Percentiles rank a stretch among this genome's conserved stretches.
phyloP scores from a whole-genome alignment of 1,140 invertebrate species.

The Solenopsis fugax region DNA sequence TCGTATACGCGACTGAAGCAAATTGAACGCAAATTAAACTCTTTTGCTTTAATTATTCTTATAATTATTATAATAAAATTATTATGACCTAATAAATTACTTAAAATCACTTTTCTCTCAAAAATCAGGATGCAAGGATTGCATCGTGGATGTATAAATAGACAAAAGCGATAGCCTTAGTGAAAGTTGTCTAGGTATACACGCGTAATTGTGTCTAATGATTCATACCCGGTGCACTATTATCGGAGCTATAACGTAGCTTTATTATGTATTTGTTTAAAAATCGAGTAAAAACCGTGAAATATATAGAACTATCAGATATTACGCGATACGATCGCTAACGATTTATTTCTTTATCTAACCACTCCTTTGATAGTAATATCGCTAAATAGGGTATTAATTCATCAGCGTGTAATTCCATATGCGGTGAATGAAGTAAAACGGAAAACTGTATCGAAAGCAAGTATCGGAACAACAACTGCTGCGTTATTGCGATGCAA shows the following conservation, averaged over 20 bases:
- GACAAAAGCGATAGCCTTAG: neutral
- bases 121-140: too few relatives aligned
- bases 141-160: neutral
- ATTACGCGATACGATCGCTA: neutral
- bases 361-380: neutral
- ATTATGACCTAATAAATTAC: neutral
- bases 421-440: slow-evolving; percentile 17
- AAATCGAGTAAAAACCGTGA: slow-evolving; percentile 14
- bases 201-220: slow-evolving; percentile 14
- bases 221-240: slow-evolving; percentile 7
- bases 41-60: neutral
- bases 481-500: slow-evolving; percentile 20
- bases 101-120: neutral
- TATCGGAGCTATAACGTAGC: neutral
- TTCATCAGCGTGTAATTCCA: neutral
- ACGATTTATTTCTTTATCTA: slow-evolving; percentile 20
- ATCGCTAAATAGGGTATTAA: neutral
- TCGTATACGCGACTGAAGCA: neutral
- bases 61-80: slow-evolving; percentile 10
- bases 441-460: slow-evolving; percentile 48
- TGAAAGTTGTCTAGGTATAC: slow-evolving; percentile 43
- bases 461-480: slow-evolving; percentile 11
- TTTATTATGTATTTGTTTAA: slow-evolving; percentile 5
- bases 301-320: neutral
- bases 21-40: slow-evolving; percentile 1